Conservation (phyloP, 2,113 vertebrate species). For the Eleginops maclovinus region DNA sequence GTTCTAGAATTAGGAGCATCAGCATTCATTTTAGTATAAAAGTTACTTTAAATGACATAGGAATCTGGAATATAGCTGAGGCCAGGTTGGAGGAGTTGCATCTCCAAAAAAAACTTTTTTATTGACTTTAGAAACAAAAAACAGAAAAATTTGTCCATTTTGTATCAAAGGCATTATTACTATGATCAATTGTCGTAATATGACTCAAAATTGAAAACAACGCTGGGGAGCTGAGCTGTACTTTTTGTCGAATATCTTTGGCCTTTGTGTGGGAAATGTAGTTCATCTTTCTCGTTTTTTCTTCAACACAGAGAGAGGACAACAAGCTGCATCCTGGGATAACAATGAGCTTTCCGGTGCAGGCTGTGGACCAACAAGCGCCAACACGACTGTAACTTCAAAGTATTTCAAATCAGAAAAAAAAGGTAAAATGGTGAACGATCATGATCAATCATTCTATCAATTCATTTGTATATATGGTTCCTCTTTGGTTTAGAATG, state of each 20-base stretch:
- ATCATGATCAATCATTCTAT: not conserved
- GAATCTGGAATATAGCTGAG: no score
- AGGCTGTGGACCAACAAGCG: not conserved
- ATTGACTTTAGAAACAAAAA: no score
- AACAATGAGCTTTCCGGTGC: not conserved
- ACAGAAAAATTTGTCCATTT: not conserved
- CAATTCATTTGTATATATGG: no score
- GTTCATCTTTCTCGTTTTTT: not conserved
- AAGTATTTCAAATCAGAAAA: not conserved
- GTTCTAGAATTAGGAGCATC: no score
- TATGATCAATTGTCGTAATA: no score
- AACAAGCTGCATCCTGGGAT: not conserved
- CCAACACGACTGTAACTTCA: not conserved
- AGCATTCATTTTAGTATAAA: no score
- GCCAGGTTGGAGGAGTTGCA: no score
- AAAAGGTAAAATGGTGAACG: slow-evolving; percentile 22
- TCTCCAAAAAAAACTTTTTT: no score
- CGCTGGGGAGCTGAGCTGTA: no score
- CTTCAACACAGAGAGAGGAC: slow-evolving; percentile 6
- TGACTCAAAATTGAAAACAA: no score
- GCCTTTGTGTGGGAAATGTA: not conserved
- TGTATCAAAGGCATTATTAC: not conserved
- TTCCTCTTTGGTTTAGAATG: no score
- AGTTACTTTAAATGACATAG: no score
- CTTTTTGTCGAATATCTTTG: not conserved